Evolutionary conservation across 2,797 vertebrate genomes (phyloP).

Genomic region (Melanitta fusca): DNA sequence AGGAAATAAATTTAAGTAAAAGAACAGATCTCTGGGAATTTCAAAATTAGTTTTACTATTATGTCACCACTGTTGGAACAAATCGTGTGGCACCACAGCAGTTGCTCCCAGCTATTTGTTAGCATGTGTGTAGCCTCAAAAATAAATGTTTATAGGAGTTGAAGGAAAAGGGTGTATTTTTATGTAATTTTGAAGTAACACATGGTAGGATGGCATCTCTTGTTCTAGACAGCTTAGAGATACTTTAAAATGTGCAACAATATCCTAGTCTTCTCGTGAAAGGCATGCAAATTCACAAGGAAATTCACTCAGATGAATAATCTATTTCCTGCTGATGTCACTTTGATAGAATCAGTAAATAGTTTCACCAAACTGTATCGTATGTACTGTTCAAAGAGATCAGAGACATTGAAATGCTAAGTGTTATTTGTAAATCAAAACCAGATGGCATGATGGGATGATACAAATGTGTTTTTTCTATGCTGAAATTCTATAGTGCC

Average conservation of each 20-base stretch:
- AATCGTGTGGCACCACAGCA: not conserved
- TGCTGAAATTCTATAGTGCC: not conserved
- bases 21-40: not conserved
- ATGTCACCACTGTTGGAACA: not conserved
- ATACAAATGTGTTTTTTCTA: not conserved
- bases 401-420: not conserved
- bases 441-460: not conserved
- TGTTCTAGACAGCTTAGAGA: not conserved
- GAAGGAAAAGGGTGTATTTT: not conserved
- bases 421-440: constrained; percentile 13
- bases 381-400: not conserved
- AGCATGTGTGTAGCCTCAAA: not conserved
- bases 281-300: not conserved
- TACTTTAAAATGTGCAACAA: not conserved
- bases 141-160: not conserved
- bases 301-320: not conserved
- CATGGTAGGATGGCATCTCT: not conserved
- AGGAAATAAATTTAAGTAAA: not conserved
- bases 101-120: not conserved
- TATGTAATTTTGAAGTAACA: not conserved
- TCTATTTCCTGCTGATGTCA: not conserved
- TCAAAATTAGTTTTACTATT: not conserved
- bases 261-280: not conserved
- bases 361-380: not conserved
- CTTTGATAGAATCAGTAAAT: constrained; percentile 15